A percentile compares a stretch with the other conserved stretches of the same genome.
Conservation (phyloP, 1,140 invertebrate species). For the Papilio glaucus region DNA sequence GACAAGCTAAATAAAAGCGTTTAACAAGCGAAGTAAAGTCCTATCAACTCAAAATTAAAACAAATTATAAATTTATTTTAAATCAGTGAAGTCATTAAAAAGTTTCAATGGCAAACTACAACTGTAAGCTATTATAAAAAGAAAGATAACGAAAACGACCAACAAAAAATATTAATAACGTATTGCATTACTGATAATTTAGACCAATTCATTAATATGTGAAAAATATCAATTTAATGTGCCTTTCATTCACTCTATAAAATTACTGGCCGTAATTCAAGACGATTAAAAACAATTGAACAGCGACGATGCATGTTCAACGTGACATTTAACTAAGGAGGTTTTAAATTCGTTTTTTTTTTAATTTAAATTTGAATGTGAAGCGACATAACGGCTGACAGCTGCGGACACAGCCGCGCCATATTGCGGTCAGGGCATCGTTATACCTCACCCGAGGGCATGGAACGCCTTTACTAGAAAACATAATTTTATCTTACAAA, state of each 20-base stretch:
- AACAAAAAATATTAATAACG: not conserved
- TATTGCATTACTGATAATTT: not conserved
- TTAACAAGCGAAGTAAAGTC: no score
- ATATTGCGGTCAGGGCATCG: conserved; percentile 41
- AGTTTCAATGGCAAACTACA: no score
- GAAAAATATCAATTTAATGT: not conserved
- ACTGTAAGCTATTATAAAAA: no score
- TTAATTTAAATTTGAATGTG: conserved; percentile 46
- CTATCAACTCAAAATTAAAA: no score
- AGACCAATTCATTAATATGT: not conserved
- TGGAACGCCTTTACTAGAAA: not conserved
- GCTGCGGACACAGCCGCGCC: conserved; percentile 40
- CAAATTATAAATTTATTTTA: no score
- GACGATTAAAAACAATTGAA: conserved; percentile 23
- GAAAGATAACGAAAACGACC: no score
- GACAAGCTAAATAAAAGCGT: no score
- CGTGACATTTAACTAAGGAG: conserved; percentile 41
- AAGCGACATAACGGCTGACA: conserved; percentile 43
- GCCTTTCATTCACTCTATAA: not conserved
- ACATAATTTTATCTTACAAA: not conserved
- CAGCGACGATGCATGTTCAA: conserved; percentile 25
- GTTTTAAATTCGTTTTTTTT: conserved; percentile 29
- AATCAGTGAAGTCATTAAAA: no score
- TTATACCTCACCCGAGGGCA: conserved; percentile 1
- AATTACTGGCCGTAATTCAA: conserved; percentile 1